These are phyloP conservation scores for Eulemur coronatus DNA, from an alignment of 2,797 vertebrate species.

Conservation along the genomic window DNA sequence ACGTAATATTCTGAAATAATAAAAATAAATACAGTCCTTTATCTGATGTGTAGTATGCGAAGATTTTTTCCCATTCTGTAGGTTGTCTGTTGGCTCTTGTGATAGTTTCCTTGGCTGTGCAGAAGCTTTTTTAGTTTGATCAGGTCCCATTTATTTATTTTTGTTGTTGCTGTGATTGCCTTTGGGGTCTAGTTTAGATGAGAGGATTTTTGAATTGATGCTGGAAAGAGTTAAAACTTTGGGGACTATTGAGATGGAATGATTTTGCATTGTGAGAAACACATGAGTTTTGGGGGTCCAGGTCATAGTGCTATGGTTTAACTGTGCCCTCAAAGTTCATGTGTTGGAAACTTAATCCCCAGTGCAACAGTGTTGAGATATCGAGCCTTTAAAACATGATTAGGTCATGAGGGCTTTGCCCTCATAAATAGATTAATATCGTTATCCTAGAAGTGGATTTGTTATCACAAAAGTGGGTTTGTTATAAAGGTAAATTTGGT, in stretches of 20 bases:
- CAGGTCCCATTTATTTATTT: too few relatives aligned
- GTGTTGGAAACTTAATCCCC: background rate
- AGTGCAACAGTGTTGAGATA: background rate
- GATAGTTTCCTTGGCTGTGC: too few relatives aligned
- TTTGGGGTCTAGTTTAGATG: background rate
- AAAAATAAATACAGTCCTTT: too few relatives aligned
- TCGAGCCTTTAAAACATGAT: background rate
- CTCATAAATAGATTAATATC: background rate
- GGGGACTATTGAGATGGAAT: background rate
- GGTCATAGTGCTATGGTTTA: background rate
- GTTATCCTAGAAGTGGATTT: background rate
- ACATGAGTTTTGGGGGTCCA: background rate
- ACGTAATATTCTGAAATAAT: too few relatives aligned
- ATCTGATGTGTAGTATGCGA: too few relatives aligned
- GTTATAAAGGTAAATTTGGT: background rate
- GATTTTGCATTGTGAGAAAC: background rate
- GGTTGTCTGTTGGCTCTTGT: too few relatives aligned
- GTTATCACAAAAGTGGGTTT: background rate
- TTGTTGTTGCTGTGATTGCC: too few relatives aligned
- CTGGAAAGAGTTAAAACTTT: background rate
- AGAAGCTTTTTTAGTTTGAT: too few relatives aligned
- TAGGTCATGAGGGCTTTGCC: background rate
- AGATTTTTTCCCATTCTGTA: too few relatives aligned
- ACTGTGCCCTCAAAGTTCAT: background rate
- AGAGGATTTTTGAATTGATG: background rate